phyloP scores from a whole-genome alignment of 2,888 invertebrate species.

The Creontiades dilutus region DNA sequence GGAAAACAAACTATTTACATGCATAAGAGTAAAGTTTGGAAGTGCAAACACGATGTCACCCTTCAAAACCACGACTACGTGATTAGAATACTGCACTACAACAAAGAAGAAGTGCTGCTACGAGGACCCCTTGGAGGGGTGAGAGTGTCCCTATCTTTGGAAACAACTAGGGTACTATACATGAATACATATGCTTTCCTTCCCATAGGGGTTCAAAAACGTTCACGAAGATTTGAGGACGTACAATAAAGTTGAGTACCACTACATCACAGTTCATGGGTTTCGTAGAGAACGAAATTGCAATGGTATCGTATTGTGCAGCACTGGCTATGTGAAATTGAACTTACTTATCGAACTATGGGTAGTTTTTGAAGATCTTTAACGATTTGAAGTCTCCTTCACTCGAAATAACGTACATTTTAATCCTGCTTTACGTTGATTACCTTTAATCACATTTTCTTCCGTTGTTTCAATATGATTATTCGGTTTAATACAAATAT shows the following conservation, averaged over 20 bases:
- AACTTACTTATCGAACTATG: too few relatives aligned
- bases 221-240: background rate
- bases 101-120: conserved; percentile 1
- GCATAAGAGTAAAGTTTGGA: conserved; percentile 61
- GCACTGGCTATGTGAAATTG: too few relatives aligned
- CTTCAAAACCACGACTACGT: conserved; percentile 65
- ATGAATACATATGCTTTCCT: background rate
- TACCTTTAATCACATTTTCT: too few relatives aligned
- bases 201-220: background rate
- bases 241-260: background rate
- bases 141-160: background rate
- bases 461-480: too few relatives aligned
- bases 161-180: conserved; percentile 44
- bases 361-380: too few relatives aligned
- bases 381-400: too few relatives aligned
- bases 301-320: too few relatives aligned
- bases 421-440: too few relatives aligned
- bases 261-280: too few relatives aligned
- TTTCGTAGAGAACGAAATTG: too few relatives aligned
- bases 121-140: background rate
- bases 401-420: too few relatives aligned
- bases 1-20: conserved; percentile 66
- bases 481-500: too few relatives aligned
- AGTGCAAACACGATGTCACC: conserved; percentile 66
- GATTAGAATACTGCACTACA: conserved; percentile 52